phyloP scores from a whole-genome alignment of 2,797 vertebrate genomes.

The Cryptoprocta ferox region DNA sequence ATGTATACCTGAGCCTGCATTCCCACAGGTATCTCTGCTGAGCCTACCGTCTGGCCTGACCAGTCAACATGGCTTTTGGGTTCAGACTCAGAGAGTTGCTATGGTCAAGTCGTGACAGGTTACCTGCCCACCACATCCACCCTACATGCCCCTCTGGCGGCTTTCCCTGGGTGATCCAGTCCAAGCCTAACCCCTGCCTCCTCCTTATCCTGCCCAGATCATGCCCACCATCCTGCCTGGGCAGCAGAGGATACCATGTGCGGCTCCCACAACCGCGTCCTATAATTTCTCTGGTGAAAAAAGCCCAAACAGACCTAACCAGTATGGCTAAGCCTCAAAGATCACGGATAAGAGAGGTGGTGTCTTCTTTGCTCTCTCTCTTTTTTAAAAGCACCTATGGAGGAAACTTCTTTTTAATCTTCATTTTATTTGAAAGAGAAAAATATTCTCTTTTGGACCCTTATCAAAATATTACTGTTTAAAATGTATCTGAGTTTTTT shows the following conservation, averaged over 20 bases:
- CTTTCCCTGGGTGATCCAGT: neutral
- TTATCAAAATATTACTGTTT: neutral
- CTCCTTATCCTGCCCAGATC: neutral
- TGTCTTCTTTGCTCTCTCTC: neutral
- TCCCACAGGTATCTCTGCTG: neutral
- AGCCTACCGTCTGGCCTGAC: neutral
- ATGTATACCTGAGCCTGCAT: neutral
- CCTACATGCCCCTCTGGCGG: neutral
- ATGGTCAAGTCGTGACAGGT: neutral
- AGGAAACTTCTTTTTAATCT: neutral
- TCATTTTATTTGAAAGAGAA: constrained; percentile 2
- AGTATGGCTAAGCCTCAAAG: neutral
- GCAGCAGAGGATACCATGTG: neutral
- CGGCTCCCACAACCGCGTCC: neutral
- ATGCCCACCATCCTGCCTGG: rapidly evolving
- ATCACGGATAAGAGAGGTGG: neutral
- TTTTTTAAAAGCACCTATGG: neutral
- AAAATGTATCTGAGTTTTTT: neutral
- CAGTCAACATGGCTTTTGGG: neutral
- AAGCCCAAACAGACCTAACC: neutral
- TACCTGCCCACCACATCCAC: neutral
- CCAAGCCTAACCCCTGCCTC: rapidly evolving
- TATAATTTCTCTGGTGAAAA: neutral
- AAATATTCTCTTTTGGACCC: neutral
- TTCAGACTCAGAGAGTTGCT: neutral